Base-by-base conservation (phyloP, 2,888 invertebrate genomes). In the Scaptomyza caliginosa region DNA sequence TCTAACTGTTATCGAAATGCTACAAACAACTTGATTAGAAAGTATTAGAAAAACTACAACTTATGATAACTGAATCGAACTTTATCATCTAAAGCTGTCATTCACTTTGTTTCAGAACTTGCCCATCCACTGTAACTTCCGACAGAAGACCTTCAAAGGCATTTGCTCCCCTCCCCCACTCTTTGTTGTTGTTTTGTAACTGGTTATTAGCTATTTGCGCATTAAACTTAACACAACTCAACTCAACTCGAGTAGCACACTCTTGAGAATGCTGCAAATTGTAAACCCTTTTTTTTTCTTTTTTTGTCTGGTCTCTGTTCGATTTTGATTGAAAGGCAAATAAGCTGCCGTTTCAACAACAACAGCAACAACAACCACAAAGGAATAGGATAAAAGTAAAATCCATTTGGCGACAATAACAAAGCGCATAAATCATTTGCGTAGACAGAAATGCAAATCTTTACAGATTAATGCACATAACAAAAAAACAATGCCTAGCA, bases 361-460 rank as follows among this genome's bases (percentile, higher is more conserved):
- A 72, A 74, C 55, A 67, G 42, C 62, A 16, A 43, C 8, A 28
- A 1, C 16, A 26, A n/a, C 28, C 8, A 30, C 48, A 6, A 36
- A 39, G 28, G 32, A 50, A 45, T 36, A 30, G 32, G 36, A 43
- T 51, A 59, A 64, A 70, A 60, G 71, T 67, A 49, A 85, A 81
- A 85, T 77, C 74, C 71, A 74, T 74, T 81, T 67, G 72, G 64
- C 34, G 69, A 48, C 69, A n/a, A 43, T 6, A 16, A 17, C 68
- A 62, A 28, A 39, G 49, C 64, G 59, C 59, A 76, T 74, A 85
- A 82, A 78, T 78, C 79, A 80, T 85, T 86, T 64, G 72, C 81
- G 71, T 59, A 74, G 80, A 84, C 86, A 74, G 72, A 80, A 86
- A 81, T 84, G 84, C 84, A 81, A 81, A 86, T 81, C 86, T 81